A percentile compares a stretch with the other conserved stretches of the same genome.
These are phyloP conservation scores for Diachasma alloeum DNA, from an alignment of 1,140 invertebrate genomes.

Conservation along the genomic window DNA sequence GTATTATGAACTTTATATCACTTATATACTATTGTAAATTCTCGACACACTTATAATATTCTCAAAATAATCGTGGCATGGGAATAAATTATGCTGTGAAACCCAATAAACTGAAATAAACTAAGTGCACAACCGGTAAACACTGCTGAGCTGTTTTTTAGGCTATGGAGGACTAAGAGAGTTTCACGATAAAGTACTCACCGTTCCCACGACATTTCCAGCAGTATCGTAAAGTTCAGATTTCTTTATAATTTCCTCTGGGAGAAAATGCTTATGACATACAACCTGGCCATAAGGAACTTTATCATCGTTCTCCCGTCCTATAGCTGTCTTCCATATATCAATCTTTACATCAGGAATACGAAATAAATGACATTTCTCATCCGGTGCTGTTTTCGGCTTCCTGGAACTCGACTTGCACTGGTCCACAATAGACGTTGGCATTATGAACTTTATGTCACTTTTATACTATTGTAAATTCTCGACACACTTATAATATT, in stretches of 20 bases:
- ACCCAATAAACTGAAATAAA: too few relatives aligned
- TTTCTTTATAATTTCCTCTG: slow-evolving; percentile 28
- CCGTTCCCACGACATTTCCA: not conserved
- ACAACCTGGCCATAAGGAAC: slow-evolving; percentile 22
- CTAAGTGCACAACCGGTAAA: too few relatives aligned
- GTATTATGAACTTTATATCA: too few relatives aligned
- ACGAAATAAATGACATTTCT: slow-evolving; percentile 33
- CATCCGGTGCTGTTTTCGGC: slow-evolving; percentile 9
- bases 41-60: too few relatives aligned
- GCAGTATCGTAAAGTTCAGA: not conserved
- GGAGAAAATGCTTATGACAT: slow-evolving; percentile 33
- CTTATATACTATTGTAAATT: too few relatives aligned
- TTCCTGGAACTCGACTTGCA: slow-evolving; percentile 28
- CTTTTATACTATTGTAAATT: too few relatives aligned
- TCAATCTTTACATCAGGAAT: slow-evolving; percentile 21
- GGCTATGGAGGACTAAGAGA: not conserved
- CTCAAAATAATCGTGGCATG: too few relatives aligned
- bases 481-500: too few relatives aligned
- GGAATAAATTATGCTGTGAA: too few relatives aligned
- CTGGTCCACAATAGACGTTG: slow-evolving; percentile 27
- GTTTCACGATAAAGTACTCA: not conserved
- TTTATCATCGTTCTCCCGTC: slow-evolving; percentile 9
- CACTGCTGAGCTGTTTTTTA: too few relatives aligned
- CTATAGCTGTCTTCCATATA: slow-evolving; percentile 24
- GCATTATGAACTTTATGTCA: not conserved